Conservation (phyloP, 2,113 vertebrate species). For the Xenopus tropicalis region UCB_Xtro_10.0 CM004450.2:6566001-6566500, state of each 20-base stretch:
- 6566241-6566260: slow-evolving; percentile 86
- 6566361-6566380: no score
- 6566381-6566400: no score
- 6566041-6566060: slow-evolving; percentile 84
- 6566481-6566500: slow-evolving; percentile 69
- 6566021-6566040: slow-evolving; percentile 81
- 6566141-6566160: slow-evolving; percentile 90
- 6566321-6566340: no score
- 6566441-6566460: no score
- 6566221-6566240: slow-evolving; percentile 68
- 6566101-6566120: slow-evolving; percentile 94
- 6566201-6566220: slow-evolving; percentile 94
- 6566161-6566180: slow-evolving; percentile 86
- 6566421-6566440: no score
- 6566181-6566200: slow-evolving; percentile 97
- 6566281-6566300: rapidly evolving
- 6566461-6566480: no score
- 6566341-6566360: no score
- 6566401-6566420: no score
- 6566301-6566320: no score
- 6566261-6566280: slow-evolving; percentile 51
- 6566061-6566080: slow-evolving; percentile 90
- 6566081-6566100: slow-evolving; percentile 84
- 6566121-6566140: slow-evolving; percentile 92
- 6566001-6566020: slow-evolving; percentile 84